A percentile compares a stretch with the other conserved stretches of the same genome.
Evolutionary conservation across 92 coral and sea anemone genomes (phyloP).

Genomic region (Zoanthus sociatus): DNA sequence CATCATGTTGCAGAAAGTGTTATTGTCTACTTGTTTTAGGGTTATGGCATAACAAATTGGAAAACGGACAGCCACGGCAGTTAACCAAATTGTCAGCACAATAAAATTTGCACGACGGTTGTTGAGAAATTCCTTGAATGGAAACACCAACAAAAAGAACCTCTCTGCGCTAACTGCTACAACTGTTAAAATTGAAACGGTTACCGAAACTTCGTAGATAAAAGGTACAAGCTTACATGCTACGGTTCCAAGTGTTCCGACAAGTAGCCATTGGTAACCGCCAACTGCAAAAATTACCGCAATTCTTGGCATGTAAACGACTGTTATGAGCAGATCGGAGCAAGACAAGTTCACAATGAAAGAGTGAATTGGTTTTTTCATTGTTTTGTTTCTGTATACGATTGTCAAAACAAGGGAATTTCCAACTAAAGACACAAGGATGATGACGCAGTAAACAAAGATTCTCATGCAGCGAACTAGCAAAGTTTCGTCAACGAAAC

Average conservation of each 20-base stretch:
- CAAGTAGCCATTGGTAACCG: conserved; percentile 72
- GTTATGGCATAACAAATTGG: conserved; percentile 74
- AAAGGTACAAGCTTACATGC: conserved; percentile 71
- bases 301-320: conserved; percentile 79
- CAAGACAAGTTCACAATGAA: conserved; percentile 82
- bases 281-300: conserved; percentile 57
- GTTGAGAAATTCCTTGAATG: conserved; percentile 65
- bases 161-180: conserved; percentile 77
- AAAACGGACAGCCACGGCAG: conserved; percentile 56
- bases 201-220: conserved; percentile 71
- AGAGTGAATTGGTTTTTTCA: conserved; percentile 78
- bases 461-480: conserved; percentile 54
- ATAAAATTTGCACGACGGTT: conserved; percentile 47
- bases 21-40: background rate
- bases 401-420: conserved; percentile 71
- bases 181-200: conserved; percentile 75
- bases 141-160: conserved; percentile 78
- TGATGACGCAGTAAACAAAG: conserved; percentile 68
- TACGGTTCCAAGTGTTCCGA: conserved; percentile 63
- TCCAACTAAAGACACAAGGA: conserved; percentile 67
- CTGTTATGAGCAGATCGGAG: conserved; percentile 74
- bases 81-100: conserved; percentile 62
- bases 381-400: conserved; percentile 57
- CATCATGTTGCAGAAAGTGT: conserved; percentile 57
- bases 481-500: conserved; percentile 66